phyloP scores from a whole-genome alignment of 2,113 vertebrate species.

The Phoxinus phoxinus region DNA sequence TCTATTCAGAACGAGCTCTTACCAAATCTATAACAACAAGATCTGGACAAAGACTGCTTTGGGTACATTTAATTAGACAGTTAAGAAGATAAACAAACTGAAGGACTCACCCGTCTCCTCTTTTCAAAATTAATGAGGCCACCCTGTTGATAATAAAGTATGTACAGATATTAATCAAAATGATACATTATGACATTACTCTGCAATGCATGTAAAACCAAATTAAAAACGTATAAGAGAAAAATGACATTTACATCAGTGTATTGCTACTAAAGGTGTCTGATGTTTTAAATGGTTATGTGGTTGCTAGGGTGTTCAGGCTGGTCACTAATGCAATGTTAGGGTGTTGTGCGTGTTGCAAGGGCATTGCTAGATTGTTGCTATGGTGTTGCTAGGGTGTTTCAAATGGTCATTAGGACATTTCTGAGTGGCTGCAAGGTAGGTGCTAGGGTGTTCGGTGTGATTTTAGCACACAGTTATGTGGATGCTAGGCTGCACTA shows the following conservation, averaged over 20 bases:
- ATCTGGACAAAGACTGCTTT: not conserved
- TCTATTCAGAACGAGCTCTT: conserved; percentile 7
- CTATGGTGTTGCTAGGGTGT: too few species aligned
- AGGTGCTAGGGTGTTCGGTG: too few species aligned
- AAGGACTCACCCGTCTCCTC: conserved; percentile 81
- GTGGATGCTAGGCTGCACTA: too few species aligned
- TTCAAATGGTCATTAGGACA: too few species aligned
- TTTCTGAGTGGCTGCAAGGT: too few species aligned
- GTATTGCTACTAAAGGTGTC: too few species aligned
- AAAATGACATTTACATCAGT: not conserved
- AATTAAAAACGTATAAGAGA: not conserved
- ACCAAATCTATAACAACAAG: conserved; percentile 23
- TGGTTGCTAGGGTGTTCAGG: not conserved
- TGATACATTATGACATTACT: not conserved
- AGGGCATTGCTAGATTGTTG: not conserved
- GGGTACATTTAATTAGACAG: not conserved
- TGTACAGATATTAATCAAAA: not conserved
- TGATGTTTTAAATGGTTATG: not conserved
- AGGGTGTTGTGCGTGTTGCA: not conserved
- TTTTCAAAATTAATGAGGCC: conserved; percentile 91
- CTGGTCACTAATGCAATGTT: not conserved
- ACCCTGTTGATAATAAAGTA: conserved; percentile 68
- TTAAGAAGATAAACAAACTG: conserved; percentile 4
- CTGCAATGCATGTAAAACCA: not conserved
- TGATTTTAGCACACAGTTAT: not conserved